phyloP scores from a whole-genome alignment of 92 coral and sea anemone species.

The Epizoanthus ramosus region DNA sequence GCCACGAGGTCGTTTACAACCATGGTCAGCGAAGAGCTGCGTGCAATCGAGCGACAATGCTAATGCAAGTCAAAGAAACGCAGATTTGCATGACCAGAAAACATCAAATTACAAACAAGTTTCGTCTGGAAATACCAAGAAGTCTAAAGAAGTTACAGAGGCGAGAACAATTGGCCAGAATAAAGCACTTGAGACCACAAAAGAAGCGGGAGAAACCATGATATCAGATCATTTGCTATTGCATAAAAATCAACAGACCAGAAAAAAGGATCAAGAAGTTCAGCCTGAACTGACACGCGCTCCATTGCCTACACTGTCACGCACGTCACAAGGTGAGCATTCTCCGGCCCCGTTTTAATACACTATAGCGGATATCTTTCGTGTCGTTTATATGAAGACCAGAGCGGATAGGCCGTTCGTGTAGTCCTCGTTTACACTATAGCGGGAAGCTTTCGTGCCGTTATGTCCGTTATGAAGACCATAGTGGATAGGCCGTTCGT shows the following conservation, averaged over 20 bases:
- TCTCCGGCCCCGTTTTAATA: too few species aligned
- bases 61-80: too few species aligned
- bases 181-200: neutral
- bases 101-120: neutral
- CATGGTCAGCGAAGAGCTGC: too few species aligned
- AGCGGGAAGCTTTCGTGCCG: too few species aligned
- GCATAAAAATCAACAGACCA: neutral
- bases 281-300: neutral
- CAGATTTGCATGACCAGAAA: neutral
- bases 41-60: too few species aligned
- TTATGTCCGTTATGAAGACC: too few species aligned
- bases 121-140: too few species aligned
- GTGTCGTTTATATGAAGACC: too few species aligned
- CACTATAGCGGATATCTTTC: too few species aligned
- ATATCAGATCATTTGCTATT: neutral
- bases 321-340: neutral
- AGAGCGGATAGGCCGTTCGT: too few species aligned
- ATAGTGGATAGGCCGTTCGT: too few species aligned
- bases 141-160: neutral
- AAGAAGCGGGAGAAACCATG: neutral
- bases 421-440: too few species aligned
- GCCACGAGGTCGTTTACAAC: neutral
- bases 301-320: neutral
- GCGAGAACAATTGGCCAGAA: neutral
- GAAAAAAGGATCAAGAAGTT: neutral